These are phyloP conservation scores for Oscheius sp. DNA, from an alignment of 1,140 invertebrate genomes.

Conservation along the genomic window DNA sequence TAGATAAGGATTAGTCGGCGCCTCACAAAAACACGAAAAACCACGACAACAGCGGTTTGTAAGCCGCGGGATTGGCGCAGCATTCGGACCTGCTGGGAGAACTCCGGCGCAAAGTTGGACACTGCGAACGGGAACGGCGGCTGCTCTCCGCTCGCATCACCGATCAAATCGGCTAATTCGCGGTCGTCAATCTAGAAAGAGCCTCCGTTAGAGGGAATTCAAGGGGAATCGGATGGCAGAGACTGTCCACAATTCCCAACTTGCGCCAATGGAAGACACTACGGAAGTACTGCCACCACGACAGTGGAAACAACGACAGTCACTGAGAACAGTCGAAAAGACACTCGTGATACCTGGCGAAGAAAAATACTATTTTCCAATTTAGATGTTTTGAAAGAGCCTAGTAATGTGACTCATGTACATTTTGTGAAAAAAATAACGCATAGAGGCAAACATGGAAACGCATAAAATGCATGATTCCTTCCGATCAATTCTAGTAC, in stretches of 20 bases:
- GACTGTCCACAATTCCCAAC: not conserved
- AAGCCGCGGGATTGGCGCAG: no score
- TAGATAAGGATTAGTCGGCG: not conserved
- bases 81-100: not conserved
- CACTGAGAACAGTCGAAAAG: no score
- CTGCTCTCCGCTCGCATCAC: not conserved
- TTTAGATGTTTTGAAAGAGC: no score
- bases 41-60: not conserved
- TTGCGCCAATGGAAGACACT: not conserved
- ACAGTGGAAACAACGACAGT: no score
- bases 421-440: no score
- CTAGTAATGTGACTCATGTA: no score
- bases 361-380: no score
- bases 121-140: not conserved
- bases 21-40: not conserved
- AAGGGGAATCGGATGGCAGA: not conserved
- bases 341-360: no score
- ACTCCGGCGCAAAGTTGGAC: not conserved
- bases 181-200: conserved; percentile 13
- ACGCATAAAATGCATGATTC: no score
- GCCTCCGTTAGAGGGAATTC: not conserved
- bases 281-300: not conserved
- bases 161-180: conserved; percentile 9
- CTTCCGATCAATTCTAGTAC: no score
- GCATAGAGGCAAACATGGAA: no score